Evolutionary conservation across 2,113 vertebrate species (phyloP).

Genomic region (Panthera uncia): DNA sequence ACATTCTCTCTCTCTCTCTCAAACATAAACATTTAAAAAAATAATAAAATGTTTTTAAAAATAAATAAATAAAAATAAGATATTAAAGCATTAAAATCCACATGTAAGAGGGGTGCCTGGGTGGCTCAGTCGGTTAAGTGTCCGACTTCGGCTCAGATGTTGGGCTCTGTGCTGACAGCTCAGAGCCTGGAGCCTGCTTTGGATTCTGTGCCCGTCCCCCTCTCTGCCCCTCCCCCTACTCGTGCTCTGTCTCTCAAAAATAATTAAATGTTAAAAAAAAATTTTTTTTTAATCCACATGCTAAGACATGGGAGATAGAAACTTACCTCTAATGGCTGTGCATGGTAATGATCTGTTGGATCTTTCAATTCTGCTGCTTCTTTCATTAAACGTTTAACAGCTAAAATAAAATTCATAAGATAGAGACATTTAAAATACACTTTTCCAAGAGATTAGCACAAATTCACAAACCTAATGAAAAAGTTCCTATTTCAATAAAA

Average conservation of each 20-base stretch:
- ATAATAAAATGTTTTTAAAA: too few relatives aligned
- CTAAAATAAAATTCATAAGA: slow-evolving; percentile 83
- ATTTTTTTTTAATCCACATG: too few relatives aligned
- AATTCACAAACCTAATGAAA: slow-evolving; percentile 45
- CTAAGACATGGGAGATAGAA: neutral
- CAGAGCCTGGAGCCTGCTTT: too few relatives aligned
- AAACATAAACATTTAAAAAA: too few relatives aligned
- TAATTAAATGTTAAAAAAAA: too few relatives aligned
- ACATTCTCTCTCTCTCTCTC: too few relatives aligned
- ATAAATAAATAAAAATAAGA: neutral
- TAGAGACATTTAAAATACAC: slow-evolving; percentile 61
- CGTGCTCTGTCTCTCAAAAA: too few relatives aligned
- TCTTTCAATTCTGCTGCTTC: slow-evolving; percentile 97
- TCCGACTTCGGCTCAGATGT: too few relatives aligned
- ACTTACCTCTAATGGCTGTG: slow-evolving; percentile 97
- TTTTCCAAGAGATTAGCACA: slow-evolving; percentile 11
- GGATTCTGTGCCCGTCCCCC: too few relatives aligned
- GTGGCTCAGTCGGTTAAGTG: too few relatives aligned
- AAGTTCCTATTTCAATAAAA: slow-evolving; percentile 35
- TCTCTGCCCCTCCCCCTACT: too few relatives aligned
- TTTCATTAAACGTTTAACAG: slow-evolving; percentile 99
- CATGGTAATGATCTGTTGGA: slow-evolving; percentile 98
- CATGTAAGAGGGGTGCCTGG: neutral
- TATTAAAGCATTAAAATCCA: neutral
- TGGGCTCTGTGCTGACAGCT: too few relatives aligned